Conservation (phyloP, 2,888 invertebrate species). For the Ochropacha duplaris region DNA sequence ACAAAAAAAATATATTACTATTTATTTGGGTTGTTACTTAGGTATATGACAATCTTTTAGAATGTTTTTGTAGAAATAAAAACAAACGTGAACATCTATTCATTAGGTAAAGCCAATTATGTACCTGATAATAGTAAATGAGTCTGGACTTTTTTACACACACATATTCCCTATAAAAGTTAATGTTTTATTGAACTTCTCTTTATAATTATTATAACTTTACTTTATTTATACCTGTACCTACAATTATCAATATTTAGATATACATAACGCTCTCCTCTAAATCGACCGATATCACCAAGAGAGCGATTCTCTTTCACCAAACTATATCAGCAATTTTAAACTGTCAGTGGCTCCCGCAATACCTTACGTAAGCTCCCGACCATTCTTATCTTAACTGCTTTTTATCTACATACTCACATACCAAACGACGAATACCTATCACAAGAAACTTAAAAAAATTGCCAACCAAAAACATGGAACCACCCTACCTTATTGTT, state of each 20-base stretch:
- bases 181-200: too few relatives aligned
- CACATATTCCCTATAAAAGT: too few relatives aligned
- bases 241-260: neutral
- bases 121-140: too few relatives aligned
- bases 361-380: conserved; percentile 72
- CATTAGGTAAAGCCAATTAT: too few relatives aligned
- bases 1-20: too few relatives aligned
- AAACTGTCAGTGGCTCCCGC: conserved; percentile 44
- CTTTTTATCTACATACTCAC: conserved; percentile 69
- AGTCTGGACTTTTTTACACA: too few relatives aligned
- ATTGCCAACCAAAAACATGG: conserved; percentile 44
- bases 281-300: neutral
- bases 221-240: neutral
- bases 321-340: conserved; percentile 38
- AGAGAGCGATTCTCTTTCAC: neutral
- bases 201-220: too few relatives aligned
- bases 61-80: too few relatives aligned
- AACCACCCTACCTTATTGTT: conserved; percentile 51
- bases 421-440: conserved; percentile 32
- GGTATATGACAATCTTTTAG: too few relatives aligned
- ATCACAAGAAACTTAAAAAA: conserved; percentile 19
- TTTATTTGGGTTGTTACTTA: too few relatives aligned
- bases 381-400: conserved; percentile 50
- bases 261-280: neutral
- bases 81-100: too few relatives aligned